Evolutionary conservation across 2,888 invertebrate species (phyloP).

Genomic region (Hemaris fuciformis): DNA sequence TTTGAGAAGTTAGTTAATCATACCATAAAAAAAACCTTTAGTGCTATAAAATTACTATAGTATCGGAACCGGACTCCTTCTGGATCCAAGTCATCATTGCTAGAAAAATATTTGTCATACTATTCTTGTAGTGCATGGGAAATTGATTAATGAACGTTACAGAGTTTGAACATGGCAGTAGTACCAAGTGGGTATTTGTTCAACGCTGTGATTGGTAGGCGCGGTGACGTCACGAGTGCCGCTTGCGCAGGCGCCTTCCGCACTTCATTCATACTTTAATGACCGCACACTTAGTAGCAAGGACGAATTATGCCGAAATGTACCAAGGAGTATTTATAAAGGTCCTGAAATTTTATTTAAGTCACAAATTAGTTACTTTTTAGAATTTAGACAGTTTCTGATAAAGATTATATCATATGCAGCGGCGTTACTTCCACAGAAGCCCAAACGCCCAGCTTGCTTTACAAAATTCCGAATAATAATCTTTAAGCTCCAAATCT

Average conservation of each 20-base stretch:
- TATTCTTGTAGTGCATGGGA: not conserved
- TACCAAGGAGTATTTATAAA: not conserved
- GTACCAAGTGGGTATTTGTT: not conserved
- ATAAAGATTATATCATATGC: too few relatives aligned
- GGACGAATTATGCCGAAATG: conserved; percentile 10
- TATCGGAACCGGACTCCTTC: not conserved
- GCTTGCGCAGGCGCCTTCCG: conserved; percentile 31
- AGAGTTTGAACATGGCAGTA: not conserved
- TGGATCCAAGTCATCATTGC: not conserved
- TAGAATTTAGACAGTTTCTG: too few relatives aligned
- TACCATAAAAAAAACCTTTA: not conserved
- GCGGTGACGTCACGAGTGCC: conserved; percentile 32
- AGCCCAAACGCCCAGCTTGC: too few relatives aligned
- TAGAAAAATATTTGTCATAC: not conserved
- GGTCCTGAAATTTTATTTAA: too few relatives aligned
- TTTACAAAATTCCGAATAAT: too few relatives aligned
- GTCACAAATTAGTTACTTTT: too few relatives aligned
- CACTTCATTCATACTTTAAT: conserved; percentile 44
- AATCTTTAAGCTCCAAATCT: too few relatives aligned
- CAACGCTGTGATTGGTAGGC: conserved; percentile 26
- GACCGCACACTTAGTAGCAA: not conserved
- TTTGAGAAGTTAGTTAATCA: not conserved
- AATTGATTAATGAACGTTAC: not conserved
- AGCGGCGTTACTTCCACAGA: too few relatives aligned
- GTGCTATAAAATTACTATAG: not conserved